These are phyloP conservation scores for Aplidium turbinatum DNA, from an alignment of 23 tunicate species.

Conservation along the genomic window DNA sequence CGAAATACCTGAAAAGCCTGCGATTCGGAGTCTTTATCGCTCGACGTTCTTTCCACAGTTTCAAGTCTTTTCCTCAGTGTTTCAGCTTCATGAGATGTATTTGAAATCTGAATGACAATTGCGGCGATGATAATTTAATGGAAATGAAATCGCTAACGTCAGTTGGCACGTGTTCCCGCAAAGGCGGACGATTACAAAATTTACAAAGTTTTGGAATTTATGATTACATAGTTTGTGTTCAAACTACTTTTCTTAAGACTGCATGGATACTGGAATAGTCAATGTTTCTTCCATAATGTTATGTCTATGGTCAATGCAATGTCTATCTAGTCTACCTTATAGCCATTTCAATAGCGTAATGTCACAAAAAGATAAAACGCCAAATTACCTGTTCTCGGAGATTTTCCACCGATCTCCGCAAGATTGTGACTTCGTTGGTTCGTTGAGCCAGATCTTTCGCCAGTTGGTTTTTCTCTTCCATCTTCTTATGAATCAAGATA, in stretches of 20 bases:
- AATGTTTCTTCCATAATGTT: background rate
- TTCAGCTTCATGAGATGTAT: conserved; percentile 5
- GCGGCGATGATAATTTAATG: too few species aligned
- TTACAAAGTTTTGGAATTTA: background rate
- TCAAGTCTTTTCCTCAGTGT: conserved; percentile 19
- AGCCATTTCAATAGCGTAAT: background rate
- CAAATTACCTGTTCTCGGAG: conserved; percentile 82
- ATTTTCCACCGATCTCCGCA: conserved; percentile 77
- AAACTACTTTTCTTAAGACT: background rate
- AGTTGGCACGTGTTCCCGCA: too few species aligned
- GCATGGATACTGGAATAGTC: background rate
- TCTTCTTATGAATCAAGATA: conserved; percentile 48
- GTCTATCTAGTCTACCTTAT: background rate
- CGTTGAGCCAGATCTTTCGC: conserved; percentile 53
- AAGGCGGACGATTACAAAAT: background rate
- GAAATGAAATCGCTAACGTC: too few species aligned
- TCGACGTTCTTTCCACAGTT: background rate
- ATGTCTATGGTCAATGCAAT: background rate
- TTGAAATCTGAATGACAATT: conserved; percentile 38
- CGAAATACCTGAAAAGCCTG: conserved; percentile 38
- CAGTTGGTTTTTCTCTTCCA: conserved; percentile 23
- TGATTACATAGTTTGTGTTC: background rate
- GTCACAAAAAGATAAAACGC: background rate
- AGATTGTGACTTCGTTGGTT: conserved; percentile 57
- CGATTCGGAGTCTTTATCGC: conserved; percentile 26